These are phyloP conservation scores for Morphnarchus princeps DNA, from an alignment of 2,113 vertebrate species.

Conservation along the genomic window DNA sequence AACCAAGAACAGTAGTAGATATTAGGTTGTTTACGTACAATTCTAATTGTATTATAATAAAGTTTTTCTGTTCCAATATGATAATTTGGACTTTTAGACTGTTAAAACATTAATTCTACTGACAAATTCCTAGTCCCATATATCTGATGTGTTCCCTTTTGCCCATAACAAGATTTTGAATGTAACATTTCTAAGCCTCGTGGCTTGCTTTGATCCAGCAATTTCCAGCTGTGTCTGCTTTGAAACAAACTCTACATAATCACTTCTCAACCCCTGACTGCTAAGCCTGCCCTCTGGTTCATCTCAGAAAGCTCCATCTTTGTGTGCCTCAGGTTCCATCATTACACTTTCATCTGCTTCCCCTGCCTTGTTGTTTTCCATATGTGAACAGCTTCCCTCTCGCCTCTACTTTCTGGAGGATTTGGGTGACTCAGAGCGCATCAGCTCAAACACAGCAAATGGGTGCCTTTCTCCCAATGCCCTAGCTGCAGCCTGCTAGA, in stretches of 20 bases:
- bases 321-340: not conserved
- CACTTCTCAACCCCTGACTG: not conserved
- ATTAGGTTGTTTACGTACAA: not conserved
- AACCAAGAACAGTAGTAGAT: not conserved
- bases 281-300: not conserved
- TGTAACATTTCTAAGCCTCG: not conserved
- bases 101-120: not conserved
- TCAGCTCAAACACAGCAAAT: not conserved
- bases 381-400: not conserved
- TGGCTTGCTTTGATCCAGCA: not conserved
- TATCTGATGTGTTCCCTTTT: not conserved
- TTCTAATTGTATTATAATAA: not conserved
- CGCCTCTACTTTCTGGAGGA: not conserved
- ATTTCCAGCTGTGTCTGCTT: not conserved
- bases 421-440: not conserved
- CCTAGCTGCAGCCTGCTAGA: not conserved
- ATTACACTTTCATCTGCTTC: not conserved
- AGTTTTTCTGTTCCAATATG: not conserved
- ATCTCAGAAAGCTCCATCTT: not conserved
- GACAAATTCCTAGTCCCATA: not conserved
- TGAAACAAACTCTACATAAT: not conserved
- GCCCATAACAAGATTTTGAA: not conserved
- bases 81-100: not conserved
- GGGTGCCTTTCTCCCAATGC: not conserved
- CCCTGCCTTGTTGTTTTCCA: not conserved